These are phyloP conservation scores for Stichodactyla mertensii DNA, from an alignment of 64 coral and sea anemone species.

Conservation along the genomic window DNA sequence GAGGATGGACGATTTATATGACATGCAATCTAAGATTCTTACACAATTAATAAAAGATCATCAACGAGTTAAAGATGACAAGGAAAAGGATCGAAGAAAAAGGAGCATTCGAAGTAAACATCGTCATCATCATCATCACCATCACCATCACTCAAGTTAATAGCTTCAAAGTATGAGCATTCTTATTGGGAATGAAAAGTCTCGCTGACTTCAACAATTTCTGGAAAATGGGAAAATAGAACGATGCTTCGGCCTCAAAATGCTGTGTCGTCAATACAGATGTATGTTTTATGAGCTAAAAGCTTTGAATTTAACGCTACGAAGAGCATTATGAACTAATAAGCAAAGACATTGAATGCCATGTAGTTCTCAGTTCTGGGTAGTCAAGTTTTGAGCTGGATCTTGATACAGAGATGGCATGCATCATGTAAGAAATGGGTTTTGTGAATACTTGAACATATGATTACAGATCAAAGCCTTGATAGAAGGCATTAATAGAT, in stretches of 20 bases:
- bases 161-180: not conserved
- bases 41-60: conserved; percentile 22
- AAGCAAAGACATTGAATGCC: too few relatives aligned
- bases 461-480: too few relatives aligned
- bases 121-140: conserved; percentile 5
- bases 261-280: too few relatives aligned
- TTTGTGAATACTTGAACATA: too few relatives aligned
- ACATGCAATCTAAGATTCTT: conserved; percentile 29
- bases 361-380: too few relatives aligned
- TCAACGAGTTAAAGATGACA: conserved; percentile 1
- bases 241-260: too few relatives aligned
- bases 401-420: not conserved
- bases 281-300: too few relatives aligned
- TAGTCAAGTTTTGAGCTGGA: not conserved
- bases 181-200: not conserved
- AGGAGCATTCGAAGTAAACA: not conserved
- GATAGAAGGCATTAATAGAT: not conserved
- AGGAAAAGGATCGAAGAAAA: not conserved
- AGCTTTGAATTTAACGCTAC: too few relatives aligned
- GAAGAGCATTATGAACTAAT: too few relatives aligned
- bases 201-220: not conserved
- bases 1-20: conserved; percentile 29
- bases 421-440: too few relatives aligned
- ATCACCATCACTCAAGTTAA: not conserved
- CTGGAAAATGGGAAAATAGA: too few relatives aligned